These are phyloP conservation scores for silkworm (Bombyx mori) DNA, from an alignment of 1,140 invertebrate genomes.

Conservation along the genomic window DNA sequence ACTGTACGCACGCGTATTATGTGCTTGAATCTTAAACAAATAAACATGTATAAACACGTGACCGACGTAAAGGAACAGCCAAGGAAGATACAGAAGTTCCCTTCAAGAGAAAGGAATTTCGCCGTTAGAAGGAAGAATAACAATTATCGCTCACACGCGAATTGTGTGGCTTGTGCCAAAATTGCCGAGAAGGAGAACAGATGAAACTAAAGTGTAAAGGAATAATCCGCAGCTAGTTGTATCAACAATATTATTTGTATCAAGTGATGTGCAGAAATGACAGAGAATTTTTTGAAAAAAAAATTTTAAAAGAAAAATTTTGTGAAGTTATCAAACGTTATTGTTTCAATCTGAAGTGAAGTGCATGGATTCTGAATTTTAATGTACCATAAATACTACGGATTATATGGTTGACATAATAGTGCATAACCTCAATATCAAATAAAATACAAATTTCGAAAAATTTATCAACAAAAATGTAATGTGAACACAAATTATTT, in stretches of 20 bases:
- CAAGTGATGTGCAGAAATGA: too few relatives aligned
- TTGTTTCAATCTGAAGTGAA: too few relatives aligned
- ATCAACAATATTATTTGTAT: too few relatives aligned
- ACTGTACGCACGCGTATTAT: slow-evolving; percentile 19
- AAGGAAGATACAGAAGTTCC: slow-evolving; percentile 76
- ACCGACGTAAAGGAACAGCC: slow-evolving; percentile 29
- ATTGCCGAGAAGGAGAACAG: slow-evolving; percentile 33
- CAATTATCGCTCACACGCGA: slow-evolving; percentile 52
- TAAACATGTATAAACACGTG: slow-evolving; percentile 46
- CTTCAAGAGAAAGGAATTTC: slow-evolving; percentile 77
- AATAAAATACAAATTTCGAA: neutral
- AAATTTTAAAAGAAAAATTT: too few relatives aligned
- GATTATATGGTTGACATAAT: too few relatives aligned
- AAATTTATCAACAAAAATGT: neutral
- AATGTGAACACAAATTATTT: neutral
- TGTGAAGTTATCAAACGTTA: too few relatives aligned
- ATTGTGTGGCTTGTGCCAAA: slow-evolving; percentile 49
- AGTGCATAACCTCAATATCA: too few relatives aligned
- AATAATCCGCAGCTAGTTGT: too few relatives aligned
- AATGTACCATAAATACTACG: too few relatives aligned
- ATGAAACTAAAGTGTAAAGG: slow-evolving; percentile 1
- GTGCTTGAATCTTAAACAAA: slow-evolving; percentile 57
- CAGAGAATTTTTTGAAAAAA: too few relatives aligned
- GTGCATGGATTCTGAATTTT: too few relatives aligned
- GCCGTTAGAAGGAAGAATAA: slow-evolving; percentile 72